Evolutionary conservation across 2,113 vertebrate species (phyloP).

Genomic region (Engystomops pustulosus): DNA sequence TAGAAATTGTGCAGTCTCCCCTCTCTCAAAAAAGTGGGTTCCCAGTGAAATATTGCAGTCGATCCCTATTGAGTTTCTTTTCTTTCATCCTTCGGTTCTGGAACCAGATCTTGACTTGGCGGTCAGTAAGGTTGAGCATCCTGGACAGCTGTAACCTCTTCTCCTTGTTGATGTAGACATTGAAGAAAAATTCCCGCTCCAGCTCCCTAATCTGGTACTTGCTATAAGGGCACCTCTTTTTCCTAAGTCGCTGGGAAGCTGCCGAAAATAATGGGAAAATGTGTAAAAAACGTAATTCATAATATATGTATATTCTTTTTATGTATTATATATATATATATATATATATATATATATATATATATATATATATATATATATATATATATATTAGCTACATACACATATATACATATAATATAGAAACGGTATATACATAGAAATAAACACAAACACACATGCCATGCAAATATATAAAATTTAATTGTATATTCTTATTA

Average conservation of each 20-base stretch:
- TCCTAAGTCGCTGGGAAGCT: slow-evolving; percentile 89
- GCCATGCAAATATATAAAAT: neutral
- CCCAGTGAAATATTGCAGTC: slow-evolving; percentile 96
- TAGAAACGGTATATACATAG: neutral
- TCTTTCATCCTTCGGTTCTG: slow-evolving; percentile 99
- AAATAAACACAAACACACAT: neutral
- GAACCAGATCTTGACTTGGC: slow-evolving; percentile 99
- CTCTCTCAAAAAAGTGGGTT: slow-evolving; percentile 95
- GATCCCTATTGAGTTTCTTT: slow-evolving; percentile 98
- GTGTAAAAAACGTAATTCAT: too few species aligned
- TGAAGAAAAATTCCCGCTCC: slow-evolving; percentile 99
- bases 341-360: neutral
- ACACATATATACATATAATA: slow-evolving; percentile 24
- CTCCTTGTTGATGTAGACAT: slow-evolving; percentile 99
- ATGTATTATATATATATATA: neutral
- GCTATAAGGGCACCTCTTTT: slow-evolving; percentile 97
- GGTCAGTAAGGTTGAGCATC: slow-evolving; percentile 97
- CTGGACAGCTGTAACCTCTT: slow-evolving; percentile 96
- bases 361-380: neutral
- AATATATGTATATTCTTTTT: neutral
- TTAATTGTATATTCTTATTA: too few species aligned
- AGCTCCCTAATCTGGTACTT: slow-evolving; percentile 99
- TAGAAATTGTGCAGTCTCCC: slow-evolving; percentile 8
- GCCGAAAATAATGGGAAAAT: slow-evolving; percentile 69
- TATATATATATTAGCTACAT: neutral